Base-by-base conservation (phyloP, 2,888 invertebrate species). In the Cryptocheilus praepositus region DNA sequence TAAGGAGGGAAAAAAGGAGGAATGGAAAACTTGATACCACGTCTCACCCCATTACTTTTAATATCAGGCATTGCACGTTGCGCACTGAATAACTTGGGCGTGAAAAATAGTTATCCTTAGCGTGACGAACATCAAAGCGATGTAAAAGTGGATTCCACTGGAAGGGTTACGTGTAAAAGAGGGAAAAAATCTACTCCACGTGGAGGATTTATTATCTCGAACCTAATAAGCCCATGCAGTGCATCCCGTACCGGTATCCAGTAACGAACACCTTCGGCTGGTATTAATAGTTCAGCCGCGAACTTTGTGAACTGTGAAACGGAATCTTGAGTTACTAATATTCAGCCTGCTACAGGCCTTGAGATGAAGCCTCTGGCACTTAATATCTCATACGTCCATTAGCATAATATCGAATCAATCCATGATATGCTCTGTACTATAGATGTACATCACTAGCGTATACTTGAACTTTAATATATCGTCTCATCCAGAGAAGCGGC, bases 61-160 rank as follows among this genome's bases (percentile, higher is more conserved):
- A 11, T 11, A 36, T 36, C 36, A 36, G 36, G 36, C 36, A 36
- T 36, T 36, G 36, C 13, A 11, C 13, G 36, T 11, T 36, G 11
- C 13, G 36, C 36, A 36, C 36, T 36, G 36, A 36, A 36, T 36
- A 49, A 49, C 18, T 18, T 49, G 11, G 49, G 49, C 49, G 49
- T 49, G 53, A 21, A 62, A 8, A 21, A 36, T 28, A 53, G 16
- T 22, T 25, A 55, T 28, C 28, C 52, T 25, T 28, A 58, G 44
- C 15, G 19, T 16, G 22, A 28, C 28, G 43, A n/a, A 58, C 16
- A 64, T 74, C 67, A 66, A 75, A 78, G 72, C 15, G 54, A 46
- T 67, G 57, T 64, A 69, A 69, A 77, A 74, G 64, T 56, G 63
- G 45, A 71, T 61, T 61, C 8, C 11, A 61, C n/a, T n/a, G 49